These are phyloP conservation scores for Verasper variegatus DNA, from an alignment of 2,113 vertebrate genomes.

Conservation along the genomic window DNA sequence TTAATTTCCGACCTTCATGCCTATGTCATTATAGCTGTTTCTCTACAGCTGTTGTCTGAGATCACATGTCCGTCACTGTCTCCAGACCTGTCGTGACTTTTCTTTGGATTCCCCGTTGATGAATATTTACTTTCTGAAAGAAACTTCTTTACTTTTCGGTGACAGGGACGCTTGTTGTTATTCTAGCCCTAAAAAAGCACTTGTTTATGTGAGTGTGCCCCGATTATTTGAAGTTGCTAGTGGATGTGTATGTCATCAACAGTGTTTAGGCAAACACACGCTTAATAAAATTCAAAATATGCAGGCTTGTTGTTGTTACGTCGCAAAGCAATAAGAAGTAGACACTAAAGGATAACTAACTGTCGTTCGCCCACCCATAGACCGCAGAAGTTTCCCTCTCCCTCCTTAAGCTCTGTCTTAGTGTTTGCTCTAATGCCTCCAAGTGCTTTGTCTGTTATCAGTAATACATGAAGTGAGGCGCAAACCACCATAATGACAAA, in stretches of 20 bases:
- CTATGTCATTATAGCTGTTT: background rate
- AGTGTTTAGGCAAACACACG: constrained; percentile 22
- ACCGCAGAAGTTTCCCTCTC: constrained; percentile 41
- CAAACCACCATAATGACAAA: constrained; percentile 76
- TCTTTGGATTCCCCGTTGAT: background rate
- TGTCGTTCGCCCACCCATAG: constrained; percentile 3
- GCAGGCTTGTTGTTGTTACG: constrained; percentile 18
- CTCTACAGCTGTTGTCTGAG: background rate
- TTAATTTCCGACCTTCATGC: background rate
- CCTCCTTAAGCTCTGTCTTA: constrained; percentile 50
- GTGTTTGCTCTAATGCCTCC: constrained; percentile 57
- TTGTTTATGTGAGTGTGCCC: constrained; percentile 8
- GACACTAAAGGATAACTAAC: constrained; percentile 36
- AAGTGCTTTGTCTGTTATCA: constrained; percentile 73
- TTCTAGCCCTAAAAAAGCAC: background rate
- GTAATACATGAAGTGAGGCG: constrained; percentile 71
- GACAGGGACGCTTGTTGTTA: background rate
- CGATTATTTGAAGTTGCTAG: constrained; percentile 24
- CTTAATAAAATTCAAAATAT: background rate
- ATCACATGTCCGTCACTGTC: background rate
- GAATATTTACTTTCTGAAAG: background rate
- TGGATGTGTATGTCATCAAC: background rate
- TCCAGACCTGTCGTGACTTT: background rate
- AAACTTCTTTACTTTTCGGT: background rate
- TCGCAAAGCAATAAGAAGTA: constrained; percentile 15